phyloP scores from a whole-genome alignment of 2,888 invertebrate genomes.

The Lutraria lutraria region DNA sequence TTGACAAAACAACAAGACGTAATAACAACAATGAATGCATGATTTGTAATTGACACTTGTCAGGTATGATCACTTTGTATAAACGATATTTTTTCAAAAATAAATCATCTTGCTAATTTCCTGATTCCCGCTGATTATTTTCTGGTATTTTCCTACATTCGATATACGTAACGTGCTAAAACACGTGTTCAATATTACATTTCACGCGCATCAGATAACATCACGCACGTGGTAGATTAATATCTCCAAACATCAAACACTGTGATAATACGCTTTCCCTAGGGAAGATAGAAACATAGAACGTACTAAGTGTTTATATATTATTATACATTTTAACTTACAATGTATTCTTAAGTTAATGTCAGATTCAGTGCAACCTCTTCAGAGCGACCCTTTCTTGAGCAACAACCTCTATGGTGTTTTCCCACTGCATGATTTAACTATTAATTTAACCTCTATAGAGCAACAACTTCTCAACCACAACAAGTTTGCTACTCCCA shows the following conservation, averaged over 20 bases:
- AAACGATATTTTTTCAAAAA: not conserved
- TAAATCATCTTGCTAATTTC: not conserved
- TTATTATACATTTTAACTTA: no score
- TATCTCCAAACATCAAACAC: not conserved
- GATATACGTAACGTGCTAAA: not conserved
- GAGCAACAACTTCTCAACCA: no score
- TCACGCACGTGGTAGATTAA: not conserved
- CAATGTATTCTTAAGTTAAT: no score
- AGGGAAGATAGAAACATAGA: not conserved
- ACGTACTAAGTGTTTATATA: no score
- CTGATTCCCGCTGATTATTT: not conserved
- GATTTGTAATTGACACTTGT: not conserved
- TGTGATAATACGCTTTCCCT: not conserved
- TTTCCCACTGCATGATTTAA: no score
- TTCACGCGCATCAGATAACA: conserved; percentile 20
- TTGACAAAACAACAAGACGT: not conserved
- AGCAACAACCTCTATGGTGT: no score
- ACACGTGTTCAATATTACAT: conserved; percentile 21
- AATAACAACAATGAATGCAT: not conserved
- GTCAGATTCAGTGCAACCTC: no score
- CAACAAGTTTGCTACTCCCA: no score
- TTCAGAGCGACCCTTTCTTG: no score
- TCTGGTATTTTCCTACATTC: not conserved
- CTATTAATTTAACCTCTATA: no score
- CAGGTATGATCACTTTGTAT: not conserved